phyloP scores from a whole-genome alignment of 2,888 invertebrate species.

The Euplagia quadripunctaria region DNA sequence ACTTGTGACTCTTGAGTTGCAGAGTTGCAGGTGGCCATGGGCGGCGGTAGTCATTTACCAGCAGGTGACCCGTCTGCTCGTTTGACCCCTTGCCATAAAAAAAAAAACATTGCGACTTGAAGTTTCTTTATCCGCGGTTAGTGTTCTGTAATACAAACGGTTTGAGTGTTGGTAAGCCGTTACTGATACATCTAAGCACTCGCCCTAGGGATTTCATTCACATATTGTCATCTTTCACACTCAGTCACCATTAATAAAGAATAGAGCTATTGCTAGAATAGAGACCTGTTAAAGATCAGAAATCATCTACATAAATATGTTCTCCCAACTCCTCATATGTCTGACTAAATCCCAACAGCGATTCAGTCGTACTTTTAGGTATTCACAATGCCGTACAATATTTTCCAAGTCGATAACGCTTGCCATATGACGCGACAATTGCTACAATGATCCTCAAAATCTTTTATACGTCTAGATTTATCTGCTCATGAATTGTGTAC shows the following conservation, averaged over 20 bases:
- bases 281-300: neutral
- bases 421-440: slow-evolving; percentile 54
- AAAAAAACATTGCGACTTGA: neutral
- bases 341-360: neutral
- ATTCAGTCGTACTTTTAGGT: neutral
- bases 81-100: no score
- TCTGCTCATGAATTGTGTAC: slow-evolving; percentile 18
- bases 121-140: neutral
- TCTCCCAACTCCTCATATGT: neutral
- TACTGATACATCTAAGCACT: neutral
- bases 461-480: slow-evolving; percentile 47
- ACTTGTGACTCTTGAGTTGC: no score
- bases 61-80: no score
- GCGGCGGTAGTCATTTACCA: no score
- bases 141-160: neutral
- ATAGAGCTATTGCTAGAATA: no score
- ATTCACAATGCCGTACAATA: slow-evolving; percentile 18
- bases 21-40: no score
- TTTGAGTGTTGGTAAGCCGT: no score
- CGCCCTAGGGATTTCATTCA: neutral
- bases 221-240: no score
- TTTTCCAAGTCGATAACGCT: slow-evolving; percentile 43
- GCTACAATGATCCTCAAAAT: slow-evolving; percentile 50
- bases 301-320: neutral
- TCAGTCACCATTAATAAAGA: neutral